These are phyloP conservation scores for Lutraria rhynchaena DNA, from an alignment of 1,140 invertebrate genomes.

Conservation along the genomic window DNA sequence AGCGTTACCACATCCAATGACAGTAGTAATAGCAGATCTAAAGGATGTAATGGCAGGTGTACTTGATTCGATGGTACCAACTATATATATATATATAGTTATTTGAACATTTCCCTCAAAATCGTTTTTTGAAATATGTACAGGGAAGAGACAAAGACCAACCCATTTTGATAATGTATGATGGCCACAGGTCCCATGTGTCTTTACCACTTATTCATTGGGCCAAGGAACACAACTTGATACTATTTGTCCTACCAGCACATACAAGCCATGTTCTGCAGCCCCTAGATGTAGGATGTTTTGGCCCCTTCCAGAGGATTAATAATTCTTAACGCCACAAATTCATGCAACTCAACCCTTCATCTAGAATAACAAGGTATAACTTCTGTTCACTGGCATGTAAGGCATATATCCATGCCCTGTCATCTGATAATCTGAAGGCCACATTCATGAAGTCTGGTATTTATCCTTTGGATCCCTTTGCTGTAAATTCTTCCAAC, in stretches of 20 bases:
- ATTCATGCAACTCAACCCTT: slow-evolving; percentile 22
- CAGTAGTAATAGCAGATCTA: too few relatives aligned
- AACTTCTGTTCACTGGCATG: neutral
- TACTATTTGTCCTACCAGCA: slow-evolving; percentile 63
- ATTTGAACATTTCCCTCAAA: too few relatives aligned
- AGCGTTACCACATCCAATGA: too few relatives aligned
- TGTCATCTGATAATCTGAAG: slow-evolving; percentile 32
- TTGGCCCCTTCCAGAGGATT: slow-evolving; percentile 60
- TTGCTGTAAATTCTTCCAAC: slow-evolving; percentile 14
- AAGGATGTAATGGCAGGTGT: too few relatives aligned
- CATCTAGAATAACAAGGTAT: slow-evolving; percentile 17
- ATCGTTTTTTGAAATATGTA: too few relatives aligned
- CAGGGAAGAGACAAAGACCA: too few relatives aligned
- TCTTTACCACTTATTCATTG: slow-evolving; percentile 12
- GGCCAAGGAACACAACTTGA: slow-evolving; percentile 49
- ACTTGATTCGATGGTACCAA: too few relatives aligned
- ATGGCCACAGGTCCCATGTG: slow-evolving; percentile 79
- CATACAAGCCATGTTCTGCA: slow-evolving; percentile 64
- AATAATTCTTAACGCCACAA: slow-evolving; percentile 13
- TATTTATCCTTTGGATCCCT: slow-evolving; percentile 46
- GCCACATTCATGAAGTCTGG: slow-evolving; percentile 41
- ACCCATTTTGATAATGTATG: slow-evolving; percentile 80
- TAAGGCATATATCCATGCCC: slow-evolving; percentile 11
- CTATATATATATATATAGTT: too few relatives aligned
- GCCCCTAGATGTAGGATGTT: slow-evolving; percentile 60